Conservation (phyloP, 2,113 vertebrate genomes). For the Tachuris rubrigastra region DNA sequence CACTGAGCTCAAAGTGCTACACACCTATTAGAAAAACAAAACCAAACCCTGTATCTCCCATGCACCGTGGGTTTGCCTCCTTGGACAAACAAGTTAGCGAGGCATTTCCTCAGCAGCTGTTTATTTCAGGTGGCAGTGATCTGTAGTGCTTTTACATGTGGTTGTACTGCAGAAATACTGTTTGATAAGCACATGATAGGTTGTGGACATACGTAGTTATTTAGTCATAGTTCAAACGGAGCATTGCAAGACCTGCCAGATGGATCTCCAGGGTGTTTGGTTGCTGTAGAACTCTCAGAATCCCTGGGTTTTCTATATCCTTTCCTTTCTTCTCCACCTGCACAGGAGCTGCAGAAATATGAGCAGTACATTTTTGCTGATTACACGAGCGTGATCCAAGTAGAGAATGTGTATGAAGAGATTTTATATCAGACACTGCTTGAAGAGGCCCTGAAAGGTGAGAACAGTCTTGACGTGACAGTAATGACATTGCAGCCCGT, state of each 20-base stretch:
- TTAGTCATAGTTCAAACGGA: background rate
- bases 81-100: background rate
- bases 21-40: slow-evolving; percentile 19
- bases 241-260: background rate
- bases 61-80: background rate
- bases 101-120: background rate
- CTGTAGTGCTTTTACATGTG: background rate
- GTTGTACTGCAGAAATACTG: background rate
- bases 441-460: slow-evolving; percentile 86
- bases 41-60: background rate
- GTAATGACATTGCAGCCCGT: background rate
- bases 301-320: background rate
- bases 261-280: background rate
- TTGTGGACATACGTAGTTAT: background rate
- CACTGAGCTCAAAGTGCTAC: background rate
- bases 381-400: slow-evolving; percentile 83
- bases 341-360: slow-evolving; percentile 84
- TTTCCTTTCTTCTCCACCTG: background rate
- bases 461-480: background rate
- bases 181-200: background rate
- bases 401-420: slow-evolving; percentile 90
- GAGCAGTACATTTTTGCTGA: slow-evolving; percentile 85
- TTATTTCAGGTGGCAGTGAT: background rate
- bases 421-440: slow-evolving; percentile 84
- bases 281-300: background rate